Base-by-base conservation (phyloP, 2,113 vertebrate species). In the Leucopsar rothschildi region DNA sequence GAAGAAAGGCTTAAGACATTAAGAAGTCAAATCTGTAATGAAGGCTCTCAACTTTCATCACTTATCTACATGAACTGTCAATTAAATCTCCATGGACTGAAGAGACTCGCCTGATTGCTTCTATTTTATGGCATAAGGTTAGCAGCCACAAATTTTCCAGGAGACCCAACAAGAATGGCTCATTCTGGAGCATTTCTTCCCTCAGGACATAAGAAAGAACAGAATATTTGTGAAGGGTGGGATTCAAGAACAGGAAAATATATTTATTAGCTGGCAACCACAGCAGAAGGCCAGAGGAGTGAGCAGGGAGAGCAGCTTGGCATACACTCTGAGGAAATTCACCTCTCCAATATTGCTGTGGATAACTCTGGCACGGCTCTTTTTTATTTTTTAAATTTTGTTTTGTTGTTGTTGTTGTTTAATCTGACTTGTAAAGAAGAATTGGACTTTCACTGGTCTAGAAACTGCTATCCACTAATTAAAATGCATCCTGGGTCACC, bases 251-350 rank as follows among this genome's bases (percentile, higher is more conserved):
- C 25, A 52, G 11, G 15, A 39, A 12, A 81, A 73, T 68, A 10
- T 31, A 68, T 84, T 93, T 93, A 56, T 79, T 75, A 92, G 10
- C 73, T 89, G 73, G 37, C 47, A 88, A 75, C 24, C 47, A 33
- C 8, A 70, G 92, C 69, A 91, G 60, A 63, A 68, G 61, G 37
- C 33, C 4, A 6, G 56, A 68, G 31, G 31, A 87, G 10, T 21
- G 53, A 94, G n/a, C 6, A 45, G 28, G 28, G 40, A 93, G 57
- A 76, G n/a, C 22, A 85, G 65, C 28, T 82, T 55, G 25, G 31
- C 5, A 12, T 22, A 45, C 0, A 0, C 18, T 66, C 47, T 55
- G 52, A 73, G 52, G 42, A 87, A 82, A 82, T 71, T 83, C 23
- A 60, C 27, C 29, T 52, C 49, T 86, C 42, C 42, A 27, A 0